Percentiles rank a stretch among this genome's conserved stretches.
Evolutionary conservation across 2,888 invertebrate species (phyloP).

Genomic region (Idaea biselata): DNA sequence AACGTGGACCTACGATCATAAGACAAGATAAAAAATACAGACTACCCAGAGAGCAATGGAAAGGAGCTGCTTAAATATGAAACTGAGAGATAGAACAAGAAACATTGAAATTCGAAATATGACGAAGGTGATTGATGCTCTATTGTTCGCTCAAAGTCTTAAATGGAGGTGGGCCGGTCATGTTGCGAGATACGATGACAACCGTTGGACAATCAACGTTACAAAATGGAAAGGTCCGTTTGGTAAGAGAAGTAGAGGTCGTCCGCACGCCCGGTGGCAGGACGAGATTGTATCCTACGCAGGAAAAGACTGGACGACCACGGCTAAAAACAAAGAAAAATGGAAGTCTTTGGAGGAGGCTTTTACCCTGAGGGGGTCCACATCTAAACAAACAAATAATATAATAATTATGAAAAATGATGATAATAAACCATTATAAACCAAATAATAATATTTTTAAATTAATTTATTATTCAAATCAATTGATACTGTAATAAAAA

Average conservation of each 20-base stretch:
- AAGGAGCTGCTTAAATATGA: slow-evolving; percentile 7
- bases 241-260: slow-evolving; percentile 10
- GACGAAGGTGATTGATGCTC: slow-evolving; percentile 9
- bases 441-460: too few relatives aligned
- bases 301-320: too few relatives aligned
- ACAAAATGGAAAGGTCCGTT: slow-evolving; percentile 9
- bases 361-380: too few relatives aligned
- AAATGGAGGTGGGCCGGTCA: slow-evolving; percentile 11
- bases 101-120: slow-evolving; percentile 9
- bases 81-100: slow-evolving; percentile 7
- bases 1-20: too few relatives aligned
- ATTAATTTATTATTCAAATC: too few relatives aligned
- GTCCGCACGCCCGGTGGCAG: slow-evolving; percentile 6
- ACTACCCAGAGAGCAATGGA: slow-evolving; percentile 9
- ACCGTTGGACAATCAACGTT: background rate
- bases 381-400: too few relatives aligned
- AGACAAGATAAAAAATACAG: too few relatives aligned
- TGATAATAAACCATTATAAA: too few relatives aligned
- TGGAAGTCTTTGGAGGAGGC: too few relatives aligned
- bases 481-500: too few relatives aligned
- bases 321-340: too few relatives aligned
- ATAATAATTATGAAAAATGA: too few relatives aligned
- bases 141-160: slow-evolving; percentile 6
- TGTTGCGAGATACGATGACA: slow-evolving; percentile 9
- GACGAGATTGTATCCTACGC: slow-evolving; percentile 12